These are phyloP conservation scores for Norana najaformis DNA, from an alignment of 2,888 invertebrate species.

Conservation along the genomic window DNA sequence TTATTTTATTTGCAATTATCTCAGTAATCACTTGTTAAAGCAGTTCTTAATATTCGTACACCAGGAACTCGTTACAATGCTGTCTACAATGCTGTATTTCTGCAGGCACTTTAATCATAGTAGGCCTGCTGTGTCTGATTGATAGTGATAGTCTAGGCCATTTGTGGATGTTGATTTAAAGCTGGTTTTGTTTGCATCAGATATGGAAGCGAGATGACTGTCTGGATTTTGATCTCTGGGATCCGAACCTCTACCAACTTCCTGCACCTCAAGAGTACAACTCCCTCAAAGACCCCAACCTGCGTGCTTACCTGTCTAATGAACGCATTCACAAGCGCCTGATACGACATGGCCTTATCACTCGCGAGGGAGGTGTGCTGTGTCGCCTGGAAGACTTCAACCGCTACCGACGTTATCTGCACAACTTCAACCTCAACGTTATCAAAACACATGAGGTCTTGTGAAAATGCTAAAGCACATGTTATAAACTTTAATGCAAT, in stretches of 20 bases:
- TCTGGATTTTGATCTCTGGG: slow-evolving; percentile 35
- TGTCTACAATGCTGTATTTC: neutral
- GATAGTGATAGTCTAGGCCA: neutral
- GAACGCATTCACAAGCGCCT: slow-evolving; percentile 25
- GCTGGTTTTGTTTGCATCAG: slow-evolving; percentile 16
- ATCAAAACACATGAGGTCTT: slow-evolving; percentile 33
- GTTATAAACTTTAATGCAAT: neutral
- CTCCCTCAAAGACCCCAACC: slow-evolving; percentile 36
- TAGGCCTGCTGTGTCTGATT: no score
- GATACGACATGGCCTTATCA: slow-evolving; percentile 33
- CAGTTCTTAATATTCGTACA: no score
- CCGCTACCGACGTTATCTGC: slow-evolving; percentile 33
- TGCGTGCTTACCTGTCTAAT: slow-evolving; percentile 34
- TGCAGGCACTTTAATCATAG: no score
- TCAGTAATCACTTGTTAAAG: no score
- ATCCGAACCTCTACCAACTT: slow-evolving; percentile 29
- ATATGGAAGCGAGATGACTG: slow-evolving; percentile 30
- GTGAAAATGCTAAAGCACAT: neutral
- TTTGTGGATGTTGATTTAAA: neutral
- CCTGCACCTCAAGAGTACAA: slow-evolving; percentile 35
- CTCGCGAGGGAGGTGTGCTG: slow-evolving; percentile 33
- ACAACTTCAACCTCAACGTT: slow-evolving; percentile 29
- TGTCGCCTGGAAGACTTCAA: slow-evolving; percentile 33
- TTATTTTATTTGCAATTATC: no score
- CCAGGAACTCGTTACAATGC: neutral